These are phyloP conservation scores for Calephelis perditalis DNA, from an alignment of 2,888 invertebrate species.

Conservation along the genomic window DNA sequence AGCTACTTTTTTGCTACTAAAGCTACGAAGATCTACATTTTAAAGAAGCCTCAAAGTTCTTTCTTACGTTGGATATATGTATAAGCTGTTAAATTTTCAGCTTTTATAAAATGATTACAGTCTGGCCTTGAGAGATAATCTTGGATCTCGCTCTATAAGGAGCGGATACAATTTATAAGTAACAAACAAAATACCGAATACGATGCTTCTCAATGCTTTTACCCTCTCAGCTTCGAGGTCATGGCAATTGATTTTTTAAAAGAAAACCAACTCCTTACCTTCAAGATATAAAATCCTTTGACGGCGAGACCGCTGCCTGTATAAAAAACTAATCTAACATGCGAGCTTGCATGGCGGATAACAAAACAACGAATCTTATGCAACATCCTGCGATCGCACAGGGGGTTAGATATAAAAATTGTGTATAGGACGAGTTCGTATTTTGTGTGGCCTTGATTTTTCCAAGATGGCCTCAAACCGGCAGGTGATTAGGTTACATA, in stretches of 20 bases:
- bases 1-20: too few relatives aligned
- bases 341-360: constrained; percentile 60
- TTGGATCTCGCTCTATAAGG: constrained; percentile 6
- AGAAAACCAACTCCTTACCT: constrained; percentile 36
- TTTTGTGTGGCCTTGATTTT: constrained; percentile 71
- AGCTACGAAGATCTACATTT: too few relatives aligned
- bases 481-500: constrained; percentile 78
- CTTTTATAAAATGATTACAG: too few relatives aligned
- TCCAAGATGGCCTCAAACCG: constrained; percentile 64
- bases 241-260: constrained; percentile 20
- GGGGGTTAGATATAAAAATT: constrained; percentile 58
- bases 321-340: constrained; percentile 73
- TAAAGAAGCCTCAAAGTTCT: too few relatives aligned
- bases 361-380: constrained; percentile 75
- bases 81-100: too few relatives aligned
- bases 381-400: constrained; percentile 68
- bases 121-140: neutral
- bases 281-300: constrained; percentile 51
- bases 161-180: constrained; percentile 27
- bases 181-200: constrained; percentile 20
- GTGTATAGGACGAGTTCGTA: constrained; percentile 54
- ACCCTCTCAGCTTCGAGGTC: constrained; percentile 23
- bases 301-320: constrained; percentile 38
- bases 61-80: too few relatives aligned
- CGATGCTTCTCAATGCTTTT: constrained; percentile 20